A percentile compares a stretch with the other conserved stretches of the same genome.
Evolutionary conservation across 2,888 invertebrate genomes (phyloP).

Genomic region (Harpagoxenus sublaevis): DNA sequence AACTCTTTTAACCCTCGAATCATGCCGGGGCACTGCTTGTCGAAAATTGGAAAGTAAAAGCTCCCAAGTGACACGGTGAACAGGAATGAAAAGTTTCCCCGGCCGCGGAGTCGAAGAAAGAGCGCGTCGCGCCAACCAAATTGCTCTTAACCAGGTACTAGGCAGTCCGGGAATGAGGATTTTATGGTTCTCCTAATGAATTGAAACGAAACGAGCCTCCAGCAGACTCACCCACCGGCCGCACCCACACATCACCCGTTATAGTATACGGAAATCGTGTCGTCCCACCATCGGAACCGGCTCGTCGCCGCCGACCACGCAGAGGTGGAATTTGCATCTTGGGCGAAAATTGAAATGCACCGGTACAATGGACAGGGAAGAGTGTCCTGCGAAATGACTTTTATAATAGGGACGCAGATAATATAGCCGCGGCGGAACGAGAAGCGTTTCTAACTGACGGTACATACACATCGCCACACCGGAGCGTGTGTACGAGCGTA

Average conservation of each 20-base stretch:
- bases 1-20: slow-evolving; percentile 58
- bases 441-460: slow-evolving; percentile 67
- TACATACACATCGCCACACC: slow-evolving; percentile 12
- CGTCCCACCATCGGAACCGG: slow-evolving; percentile 55
- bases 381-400: slow-evolving; percentile 82
- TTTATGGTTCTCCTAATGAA: slow-evolving; percentile 76
- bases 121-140: slow-evolving; percentile 63
- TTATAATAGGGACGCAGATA: slow-evolving; percentile 80
- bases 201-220: slow-evolving; percentile 74
- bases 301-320: slow-evolving; percentile 59
- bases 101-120: slow-evolving; percentile 57
- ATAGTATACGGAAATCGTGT: slow-evolving; percentile 60
- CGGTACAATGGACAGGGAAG: slow-evolving; percentile 79
- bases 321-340: slow-evolving; percentile 81
- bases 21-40: slow-evolving; percentile 53
- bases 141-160: slow-evolving; percentile 68
- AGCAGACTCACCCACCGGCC: slow-evolving; percentile 66
- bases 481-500: slow-evolving; percentile 1
- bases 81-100: slow-evolving; percentile 65
- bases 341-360: slow-evolving; percentile 82
- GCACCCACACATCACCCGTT: slow-evolving; percentile 65
- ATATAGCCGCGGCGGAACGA: slow-evolving; percentile 70
- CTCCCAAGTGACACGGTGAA: slow-evolving; percentile 41
- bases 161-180: slow-evolving; percentile 69
- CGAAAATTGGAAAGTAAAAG: slow-evolving; percentile 61